These are phyloP conservation scores for Microctonus aethiopoides DNA, from an alignment of 2,888 invertebrate genomes.

Conservation along the genomic window DNA sequence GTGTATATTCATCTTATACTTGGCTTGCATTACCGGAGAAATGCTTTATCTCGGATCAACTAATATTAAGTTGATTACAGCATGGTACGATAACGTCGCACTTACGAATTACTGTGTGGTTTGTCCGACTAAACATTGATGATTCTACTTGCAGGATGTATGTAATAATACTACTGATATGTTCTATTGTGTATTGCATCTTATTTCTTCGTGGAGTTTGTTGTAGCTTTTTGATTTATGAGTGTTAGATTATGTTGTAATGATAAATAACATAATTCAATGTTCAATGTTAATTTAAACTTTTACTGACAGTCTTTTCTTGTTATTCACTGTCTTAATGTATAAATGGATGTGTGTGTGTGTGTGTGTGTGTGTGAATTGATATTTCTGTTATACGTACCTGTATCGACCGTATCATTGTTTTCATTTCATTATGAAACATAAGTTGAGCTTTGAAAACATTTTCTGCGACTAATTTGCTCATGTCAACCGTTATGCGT, in stretches of 20 bases:
- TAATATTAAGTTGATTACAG: neutral
- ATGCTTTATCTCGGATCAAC: neutral
- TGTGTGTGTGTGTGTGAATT: neutral
- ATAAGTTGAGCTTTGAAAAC: neutral
- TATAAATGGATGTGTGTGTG: neutral
- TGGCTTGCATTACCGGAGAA: neutral
- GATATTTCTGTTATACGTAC: neutral
- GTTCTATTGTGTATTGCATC: neutral
- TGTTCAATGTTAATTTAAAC: neutral
- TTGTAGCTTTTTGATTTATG: no score
- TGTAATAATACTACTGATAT: neutral
- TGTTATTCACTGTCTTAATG: no score
- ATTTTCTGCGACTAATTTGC: conserved; percentile 42
- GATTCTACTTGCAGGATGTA: neutral
- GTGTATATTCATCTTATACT: no score
- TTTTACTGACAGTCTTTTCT: neutral
- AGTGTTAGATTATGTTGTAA: neutral
- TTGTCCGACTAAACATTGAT: neutral
- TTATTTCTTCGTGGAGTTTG: neutral
- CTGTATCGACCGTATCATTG: neutral
- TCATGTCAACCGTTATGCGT: conserved; percentile 44
- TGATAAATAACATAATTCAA: neutral
- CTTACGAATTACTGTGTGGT: neutral
- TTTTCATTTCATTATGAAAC: conserved; percentile 12
- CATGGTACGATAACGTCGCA: neutral